Percentiles rank a stretch among this genome's conserved stretches.
Conservation (phyloP, 2,888 invertebrate genomes). For the Epirrhoe alternata region DNA sequence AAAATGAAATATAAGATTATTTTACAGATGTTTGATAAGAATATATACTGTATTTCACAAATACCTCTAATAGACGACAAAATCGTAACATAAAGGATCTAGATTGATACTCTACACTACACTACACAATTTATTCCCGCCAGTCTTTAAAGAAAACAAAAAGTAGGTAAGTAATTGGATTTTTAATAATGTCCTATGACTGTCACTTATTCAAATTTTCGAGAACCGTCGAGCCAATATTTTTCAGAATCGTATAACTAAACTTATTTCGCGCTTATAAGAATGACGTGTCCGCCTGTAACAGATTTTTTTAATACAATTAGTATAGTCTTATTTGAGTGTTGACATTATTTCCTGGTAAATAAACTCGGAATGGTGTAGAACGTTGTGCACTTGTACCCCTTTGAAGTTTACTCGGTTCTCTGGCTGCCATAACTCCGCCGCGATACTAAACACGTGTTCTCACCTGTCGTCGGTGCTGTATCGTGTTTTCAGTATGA, state of each 20-base stretch:
- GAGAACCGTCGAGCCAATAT: neutral
- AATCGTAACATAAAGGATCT: too few relatives aligned
- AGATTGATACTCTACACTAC: too few relatives aligned
- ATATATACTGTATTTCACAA: too few relatives aligned
- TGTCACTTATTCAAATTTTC: too few relatives aligned
- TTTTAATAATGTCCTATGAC: too few relatives aligned
- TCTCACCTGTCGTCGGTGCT: conserved; percentile 40
- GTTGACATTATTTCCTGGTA: conserved; percentile 17
- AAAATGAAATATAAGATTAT: too few relatives aligned
- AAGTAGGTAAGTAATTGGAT: too few relatives aligned
- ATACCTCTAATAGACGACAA: too few relatives aligned
- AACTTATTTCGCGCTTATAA: conserved; percentile 10
- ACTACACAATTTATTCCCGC: too few relatives aligned
- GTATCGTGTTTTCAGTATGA: conserved; percentile 47
- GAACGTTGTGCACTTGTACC: conserved; percentile 24
- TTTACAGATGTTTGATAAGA: too few relatives aligned
- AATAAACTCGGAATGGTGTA: conserved; percentile 21
- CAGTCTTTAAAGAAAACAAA: too few relatives aligned
- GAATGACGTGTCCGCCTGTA: conserved; percentile 1
- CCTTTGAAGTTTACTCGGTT: conserved; percentile 28
- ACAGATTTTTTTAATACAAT: neutral
- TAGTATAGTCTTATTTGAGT: neutral
- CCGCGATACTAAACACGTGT: conserved; percentile 33
- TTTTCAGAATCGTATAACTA: neutral
- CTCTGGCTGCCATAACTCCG: conserved; percentile 30